Conservation (phyloP, 1,140 invertebrate genomes). For the Ditylenchus dipsaci region DNA sequence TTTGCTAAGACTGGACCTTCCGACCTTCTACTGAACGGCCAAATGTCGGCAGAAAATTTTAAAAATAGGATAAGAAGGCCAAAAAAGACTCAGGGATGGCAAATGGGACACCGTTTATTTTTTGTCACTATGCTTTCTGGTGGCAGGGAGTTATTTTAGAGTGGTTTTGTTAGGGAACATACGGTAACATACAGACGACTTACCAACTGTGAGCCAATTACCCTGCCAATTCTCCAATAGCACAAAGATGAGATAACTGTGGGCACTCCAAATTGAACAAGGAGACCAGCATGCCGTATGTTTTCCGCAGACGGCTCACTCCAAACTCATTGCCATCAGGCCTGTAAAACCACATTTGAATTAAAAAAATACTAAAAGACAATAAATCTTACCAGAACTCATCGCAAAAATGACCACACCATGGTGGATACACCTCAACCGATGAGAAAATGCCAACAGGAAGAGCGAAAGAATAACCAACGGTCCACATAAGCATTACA, state of each 20-base stretch:
- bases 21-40: too few species aligned
- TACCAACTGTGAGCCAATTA: constrained; percentile 43
- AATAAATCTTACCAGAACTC: constrained; percentile 43
- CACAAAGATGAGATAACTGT: constrained; percentile 52
- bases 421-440: constrained; percentile 35
- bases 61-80: too few species aligned
- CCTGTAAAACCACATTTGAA: constrained; percentile 36
- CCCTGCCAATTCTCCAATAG: constrained; percentile 46
- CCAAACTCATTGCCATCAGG: constrained; percentile 45
- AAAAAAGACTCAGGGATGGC: too few species aligned
- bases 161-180: too few species aligned
- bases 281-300: constrained; percentile 50
- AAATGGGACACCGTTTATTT: too few species aligned
- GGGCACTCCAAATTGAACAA: constrained; percentile 53
- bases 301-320: constrained; percentile 39
- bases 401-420: constrained; percentile 56
- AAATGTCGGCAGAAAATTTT: too few species aligned
- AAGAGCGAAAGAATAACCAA: constrained; percentile 53
- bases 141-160: too few species aligned
- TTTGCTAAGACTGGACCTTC: too few species aligned
- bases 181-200: too few species aligned
- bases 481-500: constrained; percentile 49
- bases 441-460: constrained; percentile 53
- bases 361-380: neutral
- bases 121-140: too few species aligned